Conservation (phyloP, 2,888 invertebrate species). For the Parapristionchus giblindavisi region DNA sequence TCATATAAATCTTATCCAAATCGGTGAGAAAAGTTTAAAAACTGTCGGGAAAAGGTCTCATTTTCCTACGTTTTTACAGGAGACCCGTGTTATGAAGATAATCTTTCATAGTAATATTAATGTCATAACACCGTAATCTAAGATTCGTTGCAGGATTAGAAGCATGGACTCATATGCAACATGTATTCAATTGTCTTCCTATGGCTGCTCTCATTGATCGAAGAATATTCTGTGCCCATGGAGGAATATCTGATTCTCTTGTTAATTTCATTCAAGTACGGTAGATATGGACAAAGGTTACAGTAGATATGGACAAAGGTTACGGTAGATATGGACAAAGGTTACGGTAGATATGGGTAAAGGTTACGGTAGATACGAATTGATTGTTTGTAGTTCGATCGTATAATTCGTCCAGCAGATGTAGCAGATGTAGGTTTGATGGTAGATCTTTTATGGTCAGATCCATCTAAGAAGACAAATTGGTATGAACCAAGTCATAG, state of each 20-base stretch:
- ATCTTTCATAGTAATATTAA: no score
- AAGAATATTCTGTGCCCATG: slow-evolving; percentile 75
- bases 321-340: no score
- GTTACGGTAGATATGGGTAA: no score
- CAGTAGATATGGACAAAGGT: no score
- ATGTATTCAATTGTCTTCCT: slow-evolving; percentile 74
- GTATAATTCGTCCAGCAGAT: slow-evolving; percentile 47
- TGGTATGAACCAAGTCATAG: slow-evolving; percentile 40
- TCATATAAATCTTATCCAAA: no score
- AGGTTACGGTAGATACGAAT: no score
- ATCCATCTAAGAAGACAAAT: slow-evolving; percentile 39
- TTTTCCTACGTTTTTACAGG: no score
- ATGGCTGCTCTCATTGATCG: slow-evolving; percentile 72
- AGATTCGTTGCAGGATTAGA: slow-evolving; percentile 42
- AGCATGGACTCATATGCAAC: slow-evolving; percentile 47
- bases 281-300: no score
- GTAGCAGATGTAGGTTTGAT: slow-evolving; percentile 48
- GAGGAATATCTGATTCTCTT: slow-evolving; percentile 74
- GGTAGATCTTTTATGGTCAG: slow-evolving; percentile 49
- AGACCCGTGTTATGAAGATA: no score
- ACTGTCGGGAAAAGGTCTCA: no score
- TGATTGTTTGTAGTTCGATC: slow-evolving; percentile 26
- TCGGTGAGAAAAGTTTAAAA: no score
- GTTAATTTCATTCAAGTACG: slow-evolving; percentile 72
- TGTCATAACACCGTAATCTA: no score